phyloP scores from a whole-genome alignment of 2,888 invertebrate genomes.

The Ditylenchus weischeri region DNA sequence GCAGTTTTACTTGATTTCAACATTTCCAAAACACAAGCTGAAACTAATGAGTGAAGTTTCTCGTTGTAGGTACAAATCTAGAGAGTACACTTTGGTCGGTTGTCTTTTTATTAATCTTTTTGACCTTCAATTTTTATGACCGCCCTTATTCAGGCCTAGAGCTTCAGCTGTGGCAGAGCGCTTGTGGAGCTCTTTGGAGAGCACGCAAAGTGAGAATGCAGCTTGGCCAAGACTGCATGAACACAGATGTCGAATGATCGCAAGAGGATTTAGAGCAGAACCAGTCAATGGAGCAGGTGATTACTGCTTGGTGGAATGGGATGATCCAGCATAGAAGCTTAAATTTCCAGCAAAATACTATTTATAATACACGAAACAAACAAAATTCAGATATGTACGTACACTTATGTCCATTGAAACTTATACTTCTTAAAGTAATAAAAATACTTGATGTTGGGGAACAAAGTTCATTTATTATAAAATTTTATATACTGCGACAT shows the following conservation, averaged over 20 bases:
- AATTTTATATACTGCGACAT: too few species aligned
- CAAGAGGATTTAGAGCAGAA: slow-evolving; percentile 64
- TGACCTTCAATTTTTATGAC: background rate
- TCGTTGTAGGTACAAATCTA: slow-evolving; percentile 25
- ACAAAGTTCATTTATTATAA: too few species aligned
- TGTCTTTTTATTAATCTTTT: background rate
- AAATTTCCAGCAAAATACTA: background rate
- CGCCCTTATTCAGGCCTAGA: slow-evolving; percentile 66
- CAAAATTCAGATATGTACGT: too few species aligned
- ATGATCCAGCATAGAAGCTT: background rate
- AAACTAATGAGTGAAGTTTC: too few species aligned
- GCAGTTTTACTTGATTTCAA: background rate
- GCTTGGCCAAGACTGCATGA: slow-evolving; percentile 71
- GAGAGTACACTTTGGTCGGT: slow-evolving; percentile 26
- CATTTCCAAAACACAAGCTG: background rate
- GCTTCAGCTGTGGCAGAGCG: slow-evolving; percentile 81
- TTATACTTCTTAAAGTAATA: too few species aligned
- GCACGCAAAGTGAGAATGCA: slow-evolving; percentile 59
- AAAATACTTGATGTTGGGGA: too few species aligned
- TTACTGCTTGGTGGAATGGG: slow-evolving; percentile 30
- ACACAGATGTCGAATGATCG: slow-evolving; percentile 71
- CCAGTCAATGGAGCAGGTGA: slow-evolving; percentile 36
- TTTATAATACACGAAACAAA: too few species aligned
- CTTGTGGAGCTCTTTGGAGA: slow-evolving; percentile 70
- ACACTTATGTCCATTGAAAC: too few species aligned